phyloP scores from a whole-genome alignment of 2,113 vertebrate species.

The Phaethornis superciliosus region DNA sequence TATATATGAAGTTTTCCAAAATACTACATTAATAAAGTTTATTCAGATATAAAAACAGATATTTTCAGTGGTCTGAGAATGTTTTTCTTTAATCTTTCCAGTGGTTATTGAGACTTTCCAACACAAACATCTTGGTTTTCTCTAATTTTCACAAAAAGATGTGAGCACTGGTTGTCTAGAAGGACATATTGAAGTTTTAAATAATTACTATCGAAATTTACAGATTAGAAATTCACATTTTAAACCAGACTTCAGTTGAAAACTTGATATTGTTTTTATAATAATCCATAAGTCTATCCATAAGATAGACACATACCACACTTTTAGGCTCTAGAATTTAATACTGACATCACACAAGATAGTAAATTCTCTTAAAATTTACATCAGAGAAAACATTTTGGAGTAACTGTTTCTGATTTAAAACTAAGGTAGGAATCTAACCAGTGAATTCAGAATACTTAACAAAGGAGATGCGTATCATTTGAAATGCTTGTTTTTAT shows the following conservation, averaged over 20 bases:
- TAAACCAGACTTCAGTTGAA: neutral
- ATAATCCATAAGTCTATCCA: neutral
- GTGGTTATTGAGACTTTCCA: neutral
- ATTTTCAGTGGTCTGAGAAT: neutral
- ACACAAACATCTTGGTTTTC: neutral
- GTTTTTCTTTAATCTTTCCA: neutral
- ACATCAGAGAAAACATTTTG: neutral
- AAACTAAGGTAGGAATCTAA: neutral
- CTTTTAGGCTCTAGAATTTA: neutral
- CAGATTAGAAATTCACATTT: neutral
- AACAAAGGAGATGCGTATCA: conserved; percentile 32
- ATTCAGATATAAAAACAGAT: neutral
- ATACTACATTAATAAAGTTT: neutral
- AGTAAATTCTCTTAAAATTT: neutral
- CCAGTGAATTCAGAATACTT: neutral
- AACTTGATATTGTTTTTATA: neutral
- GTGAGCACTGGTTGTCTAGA: neutral
- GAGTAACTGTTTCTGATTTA: neutral
- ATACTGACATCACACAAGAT: neutral
- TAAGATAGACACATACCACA: neutral
- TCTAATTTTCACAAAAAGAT: neutral
- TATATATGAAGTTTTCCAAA: neutral
- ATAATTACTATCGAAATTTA: neutral
- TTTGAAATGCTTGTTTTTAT: conserved; percentile 76
- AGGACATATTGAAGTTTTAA: neutral